These are phyloP conservation scores for Nomada hirtipes DNA, from an alignment of 2,888 invertebrate species.

Conservation along the genomic window DNA sequence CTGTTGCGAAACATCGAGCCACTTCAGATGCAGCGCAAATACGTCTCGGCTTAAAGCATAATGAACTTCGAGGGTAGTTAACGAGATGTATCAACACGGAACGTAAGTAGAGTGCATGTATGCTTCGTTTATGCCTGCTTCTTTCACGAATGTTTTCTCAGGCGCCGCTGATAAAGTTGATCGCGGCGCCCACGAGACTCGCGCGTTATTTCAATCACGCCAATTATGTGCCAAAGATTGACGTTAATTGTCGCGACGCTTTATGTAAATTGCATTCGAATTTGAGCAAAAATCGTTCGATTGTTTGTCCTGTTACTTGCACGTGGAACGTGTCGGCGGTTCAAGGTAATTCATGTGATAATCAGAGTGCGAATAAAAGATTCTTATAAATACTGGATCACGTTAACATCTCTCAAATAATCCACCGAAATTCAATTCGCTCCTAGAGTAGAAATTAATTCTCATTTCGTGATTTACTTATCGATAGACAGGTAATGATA, in stretches of 20 bases:
- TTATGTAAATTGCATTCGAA: neutral
- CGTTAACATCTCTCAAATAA: neutral
- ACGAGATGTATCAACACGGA: neutral
- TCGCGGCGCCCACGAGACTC: conserved; percentile 25
- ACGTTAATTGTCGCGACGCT: neutral
- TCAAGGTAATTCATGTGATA: conserved; percentile 22
- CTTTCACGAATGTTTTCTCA: conserved; percentile 1
- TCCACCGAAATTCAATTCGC: too few species aligned
- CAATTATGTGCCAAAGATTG: neutral
- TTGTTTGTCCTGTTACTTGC: conserved; percentile 24
- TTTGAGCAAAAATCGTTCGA: neutral
- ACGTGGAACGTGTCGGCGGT: neutral
- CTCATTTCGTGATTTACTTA: too few species aligned
- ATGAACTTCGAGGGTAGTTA: conserved; percentile 22
- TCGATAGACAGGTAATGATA: too few species aligned
- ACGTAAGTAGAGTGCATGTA: neutral
- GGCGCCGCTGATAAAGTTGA: conserved; percentile 44
- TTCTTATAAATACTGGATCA: neutral
- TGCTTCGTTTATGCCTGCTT: conserved; percentile 3
- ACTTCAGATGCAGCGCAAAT: neutral
- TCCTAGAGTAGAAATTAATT: too few species aligned
- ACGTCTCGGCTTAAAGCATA: conserved; percentile 8
- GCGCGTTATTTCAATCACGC: neutral
- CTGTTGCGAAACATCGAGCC: neutral
- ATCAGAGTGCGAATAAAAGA: conserved; percentile 9